Conservation (phyloP, 2,797 vertebrate species). For the Danio aesculapii region DNA sequence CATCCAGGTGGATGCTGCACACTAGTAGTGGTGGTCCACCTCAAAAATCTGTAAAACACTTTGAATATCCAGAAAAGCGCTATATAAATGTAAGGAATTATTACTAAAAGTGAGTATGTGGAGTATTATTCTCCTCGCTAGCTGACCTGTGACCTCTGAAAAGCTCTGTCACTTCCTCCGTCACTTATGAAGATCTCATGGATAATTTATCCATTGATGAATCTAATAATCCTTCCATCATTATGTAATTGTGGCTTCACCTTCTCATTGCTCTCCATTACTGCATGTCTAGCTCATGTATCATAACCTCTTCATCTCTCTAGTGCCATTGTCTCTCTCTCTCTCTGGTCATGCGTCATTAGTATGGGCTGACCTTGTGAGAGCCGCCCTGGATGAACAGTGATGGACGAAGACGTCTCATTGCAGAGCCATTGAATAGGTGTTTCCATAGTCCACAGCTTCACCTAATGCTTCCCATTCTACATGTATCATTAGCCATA, state of each 20-base stretch:
- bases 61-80: too few species aligned
- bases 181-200: not conserved
- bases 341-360: conserved; percentile 75
- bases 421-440: conserved; percentile 75
- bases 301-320: conserved; percentile 13
- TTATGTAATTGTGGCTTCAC: not conserved
- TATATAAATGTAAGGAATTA: too few species aligned
- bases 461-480: conserved; percentile 52
- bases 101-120: not conserved
- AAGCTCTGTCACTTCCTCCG: conserved; percentile 2
- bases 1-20: too few species aligned
- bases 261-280: conserved; percentile 26
- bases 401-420: conserved; percentile 77
- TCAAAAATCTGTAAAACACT: too few species aligned
- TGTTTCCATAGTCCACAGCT: conserved; percentile 63
- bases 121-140: not conserved
- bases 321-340: conserved; percentile 54
- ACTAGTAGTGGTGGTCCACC: too few species aligned
- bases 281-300: not conserved
- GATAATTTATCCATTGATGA: conserved; percentile 24
- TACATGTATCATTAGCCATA: conserved; percentile 65
- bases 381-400: conserved; percentile 78
- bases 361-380: conserved; percentile 81
- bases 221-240: not conserved
- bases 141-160: not conserved